These are phyloP conservation scores for Taphrorychus bicolor DNA, from an alignment of 2,888 invertebrate species.

Conservation along the genomic window DNA sequence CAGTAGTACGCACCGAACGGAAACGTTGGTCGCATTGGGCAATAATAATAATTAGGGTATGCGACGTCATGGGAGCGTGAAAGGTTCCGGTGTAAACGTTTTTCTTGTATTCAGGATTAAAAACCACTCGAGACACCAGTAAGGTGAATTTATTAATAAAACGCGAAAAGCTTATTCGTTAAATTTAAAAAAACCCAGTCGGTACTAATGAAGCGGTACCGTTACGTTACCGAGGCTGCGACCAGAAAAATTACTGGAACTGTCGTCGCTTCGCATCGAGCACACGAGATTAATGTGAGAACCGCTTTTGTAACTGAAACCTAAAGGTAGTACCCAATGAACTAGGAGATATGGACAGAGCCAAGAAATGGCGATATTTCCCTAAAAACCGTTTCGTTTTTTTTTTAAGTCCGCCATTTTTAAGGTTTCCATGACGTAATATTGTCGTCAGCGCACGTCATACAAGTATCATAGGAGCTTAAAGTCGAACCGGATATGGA, in stretches of 20 bases:
- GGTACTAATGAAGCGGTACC: neutral
- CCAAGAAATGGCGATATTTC: too few species aligned
- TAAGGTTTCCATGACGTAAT: too few species aligned
- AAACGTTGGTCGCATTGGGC: neutral
- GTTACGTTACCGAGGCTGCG: too few species aligned
- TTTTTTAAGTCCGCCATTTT: too few species aligned
- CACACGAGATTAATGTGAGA: constrained; percentile 26
- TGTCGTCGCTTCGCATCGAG: constrained; percentile 13
- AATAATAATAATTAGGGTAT: constrained; percentile 2
- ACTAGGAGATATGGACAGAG: too few species aligned
- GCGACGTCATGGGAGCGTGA: too few species aligned
- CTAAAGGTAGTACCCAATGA: neutral
- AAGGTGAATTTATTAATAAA: neutral
- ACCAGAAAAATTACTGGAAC: constrained; percentile 17
- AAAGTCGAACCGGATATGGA: too few species aligned
- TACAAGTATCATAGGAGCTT: too few species aligned
- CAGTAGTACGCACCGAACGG: neutral
- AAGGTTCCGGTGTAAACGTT: neutral
- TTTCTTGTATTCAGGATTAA: neutral
- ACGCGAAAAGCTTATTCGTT: neutral
- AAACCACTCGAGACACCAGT: too few species aligned
- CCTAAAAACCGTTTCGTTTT: too few species aligned
- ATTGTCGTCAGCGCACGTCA: too few species aligned
- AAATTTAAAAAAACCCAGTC: too few species aligned
- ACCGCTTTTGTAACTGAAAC: neutral